Conservation (phyloP, 1,140 invertebrate genomes). For the Archivesica marissinica region DNA sequence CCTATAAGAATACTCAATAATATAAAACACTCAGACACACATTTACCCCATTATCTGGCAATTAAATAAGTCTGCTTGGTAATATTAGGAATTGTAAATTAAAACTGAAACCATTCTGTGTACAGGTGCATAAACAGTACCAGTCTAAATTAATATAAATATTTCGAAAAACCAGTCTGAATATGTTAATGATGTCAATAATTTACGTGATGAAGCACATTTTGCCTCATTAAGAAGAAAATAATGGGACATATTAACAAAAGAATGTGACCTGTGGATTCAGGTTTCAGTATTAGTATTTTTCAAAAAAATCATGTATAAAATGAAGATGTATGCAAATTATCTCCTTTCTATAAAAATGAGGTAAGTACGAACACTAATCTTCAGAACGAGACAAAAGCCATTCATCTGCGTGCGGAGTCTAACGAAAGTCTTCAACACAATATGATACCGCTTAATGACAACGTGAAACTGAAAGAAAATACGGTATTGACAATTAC, state of each 20-base stretch:
- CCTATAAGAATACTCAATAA: not conserved
- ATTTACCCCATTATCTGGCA: not conserved
- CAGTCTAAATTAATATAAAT: slow-evolving; percentile 30
- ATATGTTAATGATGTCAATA: slow-evolving; percentile 59
- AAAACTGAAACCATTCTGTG: not conserved
- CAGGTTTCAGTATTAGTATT: slow-evolving; percentile 40
- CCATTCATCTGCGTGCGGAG: not conserved
- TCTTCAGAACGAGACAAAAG: slow-evolving; percentile 52
- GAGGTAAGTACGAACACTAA: slow-evolving; percentile 34
- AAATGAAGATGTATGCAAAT: slow-evolving; percentile 52
- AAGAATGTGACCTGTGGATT: slow-evolving; percentile 48
- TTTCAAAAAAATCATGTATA: slow-evolving; percentile 1
- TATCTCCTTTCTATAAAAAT: slow-evolving; percentile 17
- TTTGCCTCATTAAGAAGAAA: slow-evolving; percentile 50
- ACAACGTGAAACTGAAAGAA: slow-evolving; percentile 43
- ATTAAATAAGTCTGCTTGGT: not conserved
- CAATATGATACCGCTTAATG: slow-evolving; percentile 56
- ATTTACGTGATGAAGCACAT: slow-evolving; percentile 58
- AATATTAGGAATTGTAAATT: not conserved
- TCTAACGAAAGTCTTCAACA: slow-evolving; percentile 48
- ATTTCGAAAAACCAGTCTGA: slow-evolving; percentile 36
- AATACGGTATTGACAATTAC: slow-evolving; percentile 32
- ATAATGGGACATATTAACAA: slow-evolving; percentile 57
- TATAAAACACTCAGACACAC: not conserved
- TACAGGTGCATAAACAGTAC: slow-evolving; percentile 14